These are phyloP conservation scores for Myotis findleyi DNA, from an alignment of 2,797 vertebrate species.

Conservation along the genomic window DNA sequence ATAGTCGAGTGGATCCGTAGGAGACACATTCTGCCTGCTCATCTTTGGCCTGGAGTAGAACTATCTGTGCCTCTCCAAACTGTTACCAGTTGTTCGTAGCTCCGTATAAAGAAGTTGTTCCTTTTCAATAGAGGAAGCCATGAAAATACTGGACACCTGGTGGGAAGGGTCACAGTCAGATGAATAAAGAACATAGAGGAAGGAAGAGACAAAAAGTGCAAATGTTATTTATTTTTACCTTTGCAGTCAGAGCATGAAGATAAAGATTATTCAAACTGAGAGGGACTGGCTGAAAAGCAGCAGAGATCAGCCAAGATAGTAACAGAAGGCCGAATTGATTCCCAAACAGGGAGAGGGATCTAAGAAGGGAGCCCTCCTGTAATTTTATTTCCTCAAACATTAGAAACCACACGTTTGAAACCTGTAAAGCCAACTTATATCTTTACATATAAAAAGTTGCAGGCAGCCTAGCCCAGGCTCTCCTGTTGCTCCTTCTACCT, in stretches of 20 bases:
- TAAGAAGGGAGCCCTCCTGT: not conserved
- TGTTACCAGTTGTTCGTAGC: not conserved
- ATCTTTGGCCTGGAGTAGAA: not conserved
- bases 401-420: slow-evolving; percentile 3
- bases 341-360: not conserved
- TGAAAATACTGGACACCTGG: not conserved
- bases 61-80: not conserved
- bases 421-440: not conserved
- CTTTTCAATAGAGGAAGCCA: not conserved
- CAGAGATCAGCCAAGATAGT: not conserved
- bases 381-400: slow-evolving; percentile 9
- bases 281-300: not conserved
- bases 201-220: not conserved
- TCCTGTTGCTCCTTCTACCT: too few relatives aligned
- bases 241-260: not conserved
- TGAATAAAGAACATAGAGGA: not conserved
- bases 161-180: not conserved
- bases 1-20: not conserved
- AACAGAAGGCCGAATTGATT: not conserved
- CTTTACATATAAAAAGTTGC: not conserved
- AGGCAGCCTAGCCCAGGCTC: too few relatives aligned
- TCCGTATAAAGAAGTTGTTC: not conserved
- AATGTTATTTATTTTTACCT: not conserved
- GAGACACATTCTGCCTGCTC: not conserved
- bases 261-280: not conserved